phyloP scores from a whole-genome alignment of 92 coral and sea anemone genomes.

The Plumapathes pennacea region DNA sequence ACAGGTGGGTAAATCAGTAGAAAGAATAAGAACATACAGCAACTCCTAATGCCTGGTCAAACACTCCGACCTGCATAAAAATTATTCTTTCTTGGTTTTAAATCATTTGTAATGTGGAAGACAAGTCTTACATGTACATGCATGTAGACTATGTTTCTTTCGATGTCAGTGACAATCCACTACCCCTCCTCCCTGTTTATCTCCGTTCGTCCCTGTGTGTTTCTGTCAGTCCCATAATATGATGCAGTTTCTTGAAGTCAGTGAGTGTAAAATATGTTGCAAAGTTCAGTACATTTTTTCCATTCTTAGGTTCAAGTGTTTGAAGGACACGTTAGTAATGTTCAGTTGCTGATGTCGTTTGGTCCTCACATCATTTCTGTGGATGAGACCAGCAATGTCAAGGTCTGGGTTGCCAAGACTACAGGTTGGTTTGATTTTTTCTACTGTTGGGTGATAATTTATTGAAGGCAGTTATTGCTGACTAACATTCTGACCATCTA shows the following conservation, averaged over 20 bases:
- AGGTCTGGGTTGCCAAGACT: slow-evolving; percentile 71
- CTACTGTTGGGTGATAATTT: not conserved
- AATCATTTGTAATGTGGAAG: not conserved
- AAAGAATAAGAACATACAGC: not conserved
- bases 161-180: no score
- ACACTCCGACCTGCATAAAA: not conserved
- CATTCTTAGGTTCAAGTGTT: slow-evolving; percentile 54
- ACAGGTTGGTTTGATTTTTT: slow-evolving; percentile 48
- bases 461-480: not conserved
- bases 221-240: no score
- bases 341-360: slow-evolving; percentile 74
- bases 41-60: not conserved
- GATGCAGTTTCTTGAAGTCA: no score
- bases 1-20: slow-evolving; percentile 41
- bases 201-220: no score
- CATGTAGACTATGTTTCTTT: no score
- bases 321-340: slow-evolving; percentile 72
- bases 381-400: slow-evolving; percentile 70
- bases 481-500: not conserved
- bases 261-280: no score
- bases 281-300: not conserved
- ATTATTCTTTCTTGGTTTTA: not conserved
- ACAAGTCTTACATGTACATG: no score
- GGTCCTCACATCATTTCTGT: slow-evolving; percentile 86
- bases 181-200: no score